These are phyloP conservation scores for Oostethus manadensis DNA, from an alignment of 2,113 vertebrate species.

Conservation along the genomic window DNA sequence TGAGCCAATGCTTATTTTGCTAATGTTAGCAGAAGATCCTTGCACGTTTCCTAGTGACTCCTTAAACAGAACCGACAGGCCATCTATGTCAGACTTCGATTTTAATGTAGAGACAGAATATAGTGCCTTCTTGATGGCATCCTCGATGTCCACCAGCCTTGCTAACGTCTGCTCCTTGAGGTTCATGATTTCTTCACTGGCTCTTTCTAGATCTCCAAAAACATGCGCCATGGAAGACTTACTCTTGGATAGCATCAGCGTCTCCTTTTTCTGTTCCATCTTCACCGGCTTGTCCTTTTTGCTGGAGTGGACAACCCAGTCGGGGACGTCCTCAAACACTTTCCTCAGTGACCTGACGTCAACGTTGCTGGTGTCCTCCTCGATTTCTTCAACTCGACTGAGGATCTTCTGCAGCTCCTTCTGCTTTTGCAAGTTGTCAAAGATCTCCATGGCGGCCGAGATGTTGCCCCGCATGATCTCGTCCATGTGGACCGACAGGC, in stretches of 20 bases:
- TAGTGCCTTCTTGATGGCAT: constrained; percentile 87
- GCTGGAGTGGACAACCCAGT: constrained; percentile 68
- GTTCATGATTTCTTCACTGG: constrained; percentile 83
- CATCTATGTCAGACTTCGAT: constrained; percentile 80
- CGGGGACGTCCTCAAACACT: constrained; percentile 81
- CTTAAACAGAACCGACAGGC: constrained; percentile 79
- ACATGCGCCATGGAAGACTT: constrained; percentile 76
- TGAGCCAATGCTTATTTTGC: constrained; percentile 75
- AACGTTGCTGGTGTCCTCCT: constrained; percentile 77
- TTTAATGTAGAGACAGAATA: constrained; percentile 87
- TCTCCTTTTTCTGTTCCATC: constrained; percentile 43
- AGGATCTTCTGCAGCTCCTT: constrained; percentile 83
- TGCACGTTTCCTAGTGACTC: constrained; percentile 75
- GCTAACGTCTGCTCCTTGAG: constrained; percentile 91
- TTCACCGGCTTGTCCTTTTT: constrained; percentile 26
- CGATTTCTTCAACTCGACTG: constrained; percentile 79
- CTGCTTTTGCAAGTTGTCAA: constrained; percentile 79
- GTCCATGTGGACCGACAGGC: constrained; percentile 85
- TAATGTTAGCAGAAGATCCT: constrained; percentile 57
- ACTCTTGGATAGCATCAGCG: constrained; percentile 37
- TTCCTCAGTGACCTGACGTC: constrained; percentile 75
- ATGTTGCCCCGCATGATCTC: constrained; percentile 84
- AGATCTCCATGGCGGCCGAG: constrained; percentile 77
- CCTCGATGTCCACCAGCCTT: constrained; percentile 84
- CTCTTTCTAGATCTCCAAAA: constrained; percentile 85